Conservation (phyloP, 2,797 vertebrate genomes). For the Coreius guichenoti region DNA sequence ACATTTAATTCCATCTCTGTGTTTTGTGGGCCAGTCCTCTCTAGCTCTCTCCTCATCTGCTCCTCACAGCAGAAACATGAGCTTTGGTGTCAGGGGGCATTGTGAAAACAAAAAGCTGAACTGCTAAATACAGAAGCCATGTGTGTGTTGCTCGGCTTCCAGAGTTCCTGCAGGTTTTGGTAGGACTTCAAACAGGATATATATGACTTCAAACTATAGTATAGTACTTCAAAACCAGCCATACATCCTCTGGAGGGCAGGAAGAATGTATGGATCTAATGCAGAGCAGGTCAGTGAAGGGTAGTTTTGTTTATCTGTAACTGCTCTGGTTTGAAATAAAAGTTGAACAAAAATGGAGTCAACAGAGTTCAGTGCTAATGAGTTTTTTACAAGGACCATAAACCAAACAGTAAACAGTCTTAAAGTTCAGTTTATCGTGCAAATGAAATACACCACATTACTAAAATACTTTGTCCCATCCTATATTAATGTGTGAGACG, state of each 20-base stretch:
- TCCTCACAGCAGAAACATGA: constrained; percentile 13
- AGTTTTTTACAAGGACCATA: background rate
- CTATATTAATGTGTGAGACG: background rate
- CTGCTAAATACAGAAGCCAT: constrained; percentile 73
- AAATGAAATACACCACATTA: background rate
- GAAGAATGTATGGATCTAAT: background rate
- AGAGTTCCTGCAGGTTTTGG: constrained; percentile 69
- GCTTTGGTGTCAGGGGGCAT: constrained; percentile 62
- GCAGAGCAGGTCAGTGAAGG: background rate
- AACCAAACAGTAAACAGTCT: background rate
- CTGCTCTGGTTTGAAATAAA: background rate
- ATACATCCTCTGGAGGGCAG: background rate
- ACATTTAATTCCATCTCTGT: background rate
- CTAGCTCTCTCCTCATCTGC: constrained; percentile 15
- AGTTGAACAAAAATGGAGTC: background rate
- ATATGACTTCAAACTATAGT: background rate
- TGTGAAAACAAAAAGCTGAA: constrained; percentile 73
- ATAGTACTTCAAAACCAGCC: background rate
- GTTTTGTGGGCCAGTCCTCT: background rate
- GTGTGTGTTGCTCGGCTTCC: constrained; percentile 72
- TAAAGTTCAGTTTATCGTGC: background rate
- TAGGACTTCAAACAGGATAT: constrained; percentile 19
- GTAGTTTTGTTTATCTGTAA: background rate
- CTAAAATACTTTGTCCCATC: background rate
- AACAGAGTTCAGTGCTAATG: background rate